phyloP scores from a whole-genome alignment of 2,888 invertebrate species.

The Acleris literana region DNA sequence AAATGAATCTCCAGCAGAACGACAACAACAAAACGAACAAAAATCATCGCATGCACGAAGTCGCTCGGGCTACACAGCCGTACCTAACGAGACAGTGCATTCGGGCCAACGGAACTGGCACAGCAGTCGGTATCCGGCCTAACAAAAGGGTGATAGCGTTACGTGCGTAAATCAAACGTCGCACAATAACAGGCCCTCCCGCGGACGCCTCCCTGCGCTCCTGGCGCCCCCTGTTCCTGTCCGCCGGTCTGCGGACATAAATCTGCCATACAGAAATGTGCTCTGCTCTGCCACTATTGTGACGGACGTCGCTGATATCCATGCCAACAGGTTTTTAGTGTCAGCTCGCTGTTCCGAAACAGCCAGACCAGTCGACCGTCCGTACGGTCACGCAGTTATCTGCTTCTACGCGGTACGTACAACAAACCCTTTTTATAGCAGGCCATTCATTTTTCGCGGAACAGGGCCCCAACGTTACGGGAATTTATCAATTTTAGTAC shows the following conservation, averaged over 20 bases:
- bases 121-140: constrained; percentile 77
- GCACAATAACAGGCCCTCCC: constrained; percentile 80
- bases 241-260: constrained; percentile 73
- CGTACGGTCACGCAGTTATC: constrained; percentile 54
- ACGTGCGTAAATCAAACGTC: constrained; percentile 83
- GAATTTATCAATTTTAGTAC: constrained; percentile 51
- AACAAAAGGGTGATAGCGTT: constrained; percentile 83
- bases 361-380: constrained; percentile 52
- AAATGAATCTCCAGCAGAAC: not conserved
- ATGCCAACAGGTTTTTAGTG: constrained; percentile 74
- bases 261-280: constrained; percentile 79
- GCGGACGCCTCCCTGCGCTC: constrained; percentile 59
- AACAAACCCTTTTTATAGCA: constrained; percentile 50
- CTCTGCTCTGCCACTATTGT: constrained; percentile 62
- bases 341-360: constrained; percentile 57
- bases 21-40: constrained; percentile 26
- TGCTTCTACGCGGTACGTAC: constrained; percentile 42
- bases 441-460: constrained; percentile 49
- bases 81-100: constrained; percentile 63
- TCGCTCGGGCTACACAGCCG: constrained; percentile 39
- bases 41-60: constrained; percentile 21
- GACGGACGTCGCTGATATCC: constrained; percentile 65
- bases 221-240: constrained; percentile 62
- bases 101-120: constrained; percentile 71
- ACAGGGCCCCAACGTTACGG: constrained; percentile 45